These are phyloP conservation scores for Melanchra persicariae DNA, from an alignment of 2,888 invertebrate genomes.

Conservation along the genomic window DNA sequence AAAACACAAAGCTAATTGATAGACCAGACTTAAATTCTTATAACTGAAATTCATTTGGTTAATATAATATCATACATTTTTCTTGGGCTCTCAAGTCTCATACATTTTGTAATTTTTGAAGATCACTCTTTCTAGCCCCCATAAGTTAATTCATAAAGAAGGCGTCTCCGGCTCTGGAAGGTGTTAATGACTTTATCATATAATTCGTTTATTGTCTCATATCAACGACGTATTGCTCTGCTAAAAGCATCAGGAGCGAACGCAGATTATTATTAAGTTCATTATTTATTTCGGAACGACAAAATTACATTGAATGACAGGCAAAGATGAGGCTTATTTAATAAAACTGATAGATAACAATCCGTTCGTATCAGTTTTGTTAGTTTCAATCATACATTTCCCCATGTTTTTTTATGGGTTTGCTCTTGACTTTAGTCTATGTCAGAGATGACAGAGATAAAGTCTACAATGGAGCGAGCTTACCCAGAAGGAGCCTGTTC, in stretches of 20 bases:
- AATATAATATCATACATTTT: background rate
- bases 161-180: background rate
- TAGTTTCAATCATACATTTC: too few relatives aligned
- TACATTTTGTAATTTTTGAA: background rate
- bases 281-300: background rate
- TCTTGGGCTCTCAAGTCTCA: background rate
- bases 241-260: background rate
- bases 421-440: too few relatives aligned
- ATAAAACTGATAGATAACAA: too few relatives aligned
- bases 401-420: too few relatives aligned
- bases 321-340: background rate
- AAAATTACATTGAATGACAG: background rate
- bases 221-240: constrained; percentile 8
- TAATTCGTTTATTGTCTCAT: background rate
- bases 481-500: too few relatives aligned
- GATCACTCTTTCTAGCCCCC: background rate
- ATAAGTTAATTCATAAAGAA: background rate
- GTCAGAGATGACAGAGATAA: too few relatives aligned
- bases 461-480: too few relatives aligned
- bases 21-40: background rate
- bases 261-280: background rate
- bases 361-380: too few relatives aligned
- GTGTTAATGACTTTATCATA: background rate
- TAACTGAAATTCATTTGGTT: constrained; percentile 1
- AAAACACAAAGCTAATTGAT: background rate